phyloP scores from a whole-genome alignment of 64 coral and sea anemone species.

The Actinia equina region DNA sequence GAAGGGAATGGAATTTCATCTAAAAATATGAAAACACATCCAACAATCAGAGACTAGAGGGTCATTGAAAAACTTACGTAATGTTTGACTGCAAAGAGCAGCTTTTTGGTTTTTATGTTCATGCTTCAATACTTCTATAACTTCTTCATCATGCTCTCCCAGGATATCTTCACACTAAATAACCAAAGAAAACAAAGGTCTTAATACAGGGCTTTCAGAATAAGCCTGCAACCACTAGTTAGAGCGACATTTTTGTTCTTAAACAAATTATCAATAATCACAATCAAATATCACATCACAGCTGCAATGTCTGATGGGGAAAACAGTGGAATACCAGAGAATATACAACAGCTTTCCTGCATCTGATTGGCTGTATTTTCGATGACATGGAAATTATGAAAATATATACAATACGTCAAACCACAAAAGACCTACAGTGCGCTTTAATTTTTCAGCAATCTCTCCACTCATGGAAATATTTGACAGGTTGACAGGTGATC shows the following conservation, averaged over 20 bases:
- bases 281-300: too few species aligned
- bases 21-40: neutral
- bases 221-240: too few species aligned
- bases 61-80: conserved; percentile 43
- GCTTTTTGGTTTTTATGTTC: conserved; percentile 53
- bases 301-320: too few species aligned
- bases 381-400: too few species aligned
- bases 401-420: neutral
- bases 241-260: too few species aligned
- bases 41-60: neutral
- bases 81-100: conserved; percentile 53
- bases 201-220: too few species aligned
- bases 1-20: neutral
- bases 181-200: neutral
- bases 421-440: conserved; percentile 56
- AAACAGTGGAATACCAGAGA: too few species aligned
- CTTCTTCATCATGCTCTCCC: conserved; percentile 87
- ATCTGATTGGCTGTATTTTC: too few species aligned
- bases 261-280: too few species aligned
- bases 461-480: conserved; percentile 97
- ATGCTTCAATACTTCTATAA: conserved; percentile 77
- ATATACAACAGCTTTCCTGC: too few species aligned
- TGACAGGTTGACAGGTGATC: conserved; percentile 73
- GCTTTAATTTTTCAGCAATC: conserved; percentile 84
- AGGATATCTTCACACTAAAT: conserved; percentile 81